Base-by-base conservation (phyloP, 1,140 invertebrate species). In the Globodera rostochiensis region DNA sequence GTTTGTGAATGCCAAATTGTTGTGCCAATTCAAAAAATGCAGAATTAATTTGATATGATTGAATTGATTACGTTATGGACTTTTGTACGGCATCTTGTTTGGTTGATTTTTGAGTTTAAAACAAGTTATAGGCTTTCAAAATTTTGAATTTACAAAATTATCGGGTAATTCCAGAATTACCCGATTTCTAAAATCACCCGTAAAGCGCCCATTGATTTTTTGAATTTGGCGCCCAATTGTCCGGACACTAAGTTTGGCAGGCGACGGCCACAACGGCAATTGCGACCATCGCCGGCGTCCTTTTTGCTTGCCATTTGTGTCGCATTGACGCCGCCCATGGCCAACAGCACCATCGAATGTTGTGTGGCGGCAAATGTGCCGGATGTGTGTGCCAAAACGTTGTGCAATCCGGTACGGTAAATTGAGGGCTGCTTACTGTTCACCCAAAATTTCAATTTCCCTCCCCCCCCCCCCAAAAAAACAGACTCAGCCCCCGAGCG, bases 401-500 rank as follows among this genome's bases (percentile, higher is more conserved):
- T 71, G 46, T 71, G 69, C 46, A 11, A 71, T 19, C 69, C 69
- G 69, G 69, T 71, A 21, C 11, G n/a, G 36, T 11, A 15, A 7
- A 1, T 15, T 70, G 53, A 53, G 9, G 57, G 57, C 50, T 7
- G 50, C 50, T 53, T 53, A 53, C 5, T 69, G 7, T 6, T 6
- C n/a, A 69, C 4, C 7, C 6, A 21, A 69, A 69, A 69, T 69
- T 8, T 8, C n/a, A 69, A 8, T 11, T 69, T 50, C 9, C 49
- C 19, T 60, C 11, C 6, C 5, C 57, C 5, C 11, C 4, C 57
- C 19, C 19, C 19, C 19, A 0, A 4, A 64, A 64, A 15, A 71
- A 71, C 69, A 71, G 69, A 71, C 13, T 71, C 69, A 47, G 19
- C 77, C 77, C 15, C 77, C 77, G 7, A 78, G 77, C 69, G 77